Evolutionary conservation across 2,113 vertebrate species (phyloP).

Genomic region (Zosterops borbonicus): DNA sequence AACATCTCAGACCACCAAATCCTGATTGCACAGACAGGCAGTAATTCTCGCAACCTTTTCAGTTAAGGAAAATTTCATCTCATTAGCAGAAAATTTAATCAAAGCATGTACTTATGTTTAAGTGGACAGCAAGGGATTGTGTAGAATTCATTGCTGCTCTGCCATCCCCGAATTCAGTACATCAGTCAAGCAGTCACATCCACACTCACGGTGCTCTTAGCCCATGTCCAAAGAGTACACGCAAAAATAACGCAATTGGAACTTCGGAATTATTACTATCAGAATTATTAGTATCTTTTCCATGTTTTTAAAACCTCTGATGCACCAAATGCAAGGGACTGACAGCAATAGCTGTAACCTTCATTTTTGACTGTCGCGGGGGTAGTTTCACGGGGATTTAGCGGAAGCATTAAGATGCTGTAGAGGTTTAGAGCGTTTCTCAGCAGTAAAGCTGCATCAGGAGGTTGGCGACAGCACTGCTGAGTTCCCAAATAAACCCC

Average conservation of each 20-base stretch:
- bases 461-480: fast-evolving
- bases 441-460: background rate
- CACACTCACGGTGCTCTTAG: fast-evolving
- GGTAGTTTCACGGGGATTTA: background rate
- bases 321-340: background rate
- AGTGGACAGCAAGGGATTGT: background rate
- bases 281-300: too few species aligned
- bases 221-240: background rate
- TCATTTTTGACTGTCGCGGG: background rate
- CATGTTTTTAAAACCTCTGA: background rate
- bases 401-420: fast-evolving
- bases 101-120: background rate
- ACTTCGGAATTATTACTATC: background rate
- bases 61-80: background rate
- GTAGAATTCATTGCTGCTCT: background rate
- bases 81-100: background rate
- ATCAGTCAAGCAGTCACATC: background rate
- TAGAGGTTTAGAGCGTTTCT: background rate
- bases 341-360: background rate
- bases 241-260: background rate
- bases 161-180: background rate
- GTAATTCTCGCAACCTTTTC: background rate
- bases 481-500: fast-evolving
- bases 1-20: background rate
- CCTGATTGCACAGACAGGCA: background rate